Evolutionary conservation across 2,113 vertebrate species (phyloP), one percentile per base, ranked within the genome.

Genomic region (Egretta garzetta): DNA sequence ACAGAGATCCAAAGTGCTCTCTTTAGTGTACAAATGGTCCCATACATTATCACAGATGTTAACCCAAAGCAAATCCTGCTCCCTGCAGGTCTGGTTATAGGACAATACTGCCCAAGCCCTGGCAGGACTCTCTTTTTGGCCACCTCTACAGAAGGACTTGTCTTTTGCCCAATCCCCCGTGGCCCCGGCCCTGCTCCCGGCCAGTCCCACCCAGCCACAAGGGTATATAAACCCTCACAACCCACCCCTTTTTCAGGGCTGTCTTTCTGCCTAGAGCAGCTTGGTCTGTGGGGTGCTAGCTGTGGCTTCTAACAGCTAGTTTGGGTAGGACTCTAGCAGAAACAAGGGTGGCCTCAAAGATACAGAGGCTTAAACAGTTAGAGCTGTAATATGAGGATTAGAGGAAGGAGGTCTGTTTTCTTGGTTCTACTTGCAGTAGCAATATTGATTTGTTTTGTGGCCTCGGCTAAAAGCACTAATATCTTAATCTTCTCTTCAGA

Each of bases 161-260:
- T 12, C n/a, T 73, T 75, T 19, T 58, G 72, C 67, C 62, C 83
- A 89, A 73, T 21, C 18, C 27, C 11, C 19, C 0, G 0, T 8
- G 33, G 74, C 8, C 39, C 23, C 33, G 10, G 71, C 37, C 63
- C 82, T 21, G 66, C 73, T 77, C 33, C 24, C 33, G 41, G 63
- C 71, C 72, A 60, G 37, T 15, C 75, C 82, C 67, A 76, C 35
- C 39, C 63, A 86, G 33, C 19, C 81, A 26, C 10, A 37, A n/a
- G 50, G 4, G 4, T 26, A 89, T 56, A 56, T 16, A 85, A 95
- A 30, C 8, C 27, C 35, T 62, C 32, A 43, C 43, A 88, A 24
- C 10, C 20, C 43, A 10, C 4, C 4, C 3, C 4, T 14, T 4
- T 3, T 6, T 4, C 1, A 10, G 26, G 22, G 4, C 0, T 71